Base-by-base conservation (phyloP, 2,797 vertebrate species). In the Chaunax sp. region DNA sequence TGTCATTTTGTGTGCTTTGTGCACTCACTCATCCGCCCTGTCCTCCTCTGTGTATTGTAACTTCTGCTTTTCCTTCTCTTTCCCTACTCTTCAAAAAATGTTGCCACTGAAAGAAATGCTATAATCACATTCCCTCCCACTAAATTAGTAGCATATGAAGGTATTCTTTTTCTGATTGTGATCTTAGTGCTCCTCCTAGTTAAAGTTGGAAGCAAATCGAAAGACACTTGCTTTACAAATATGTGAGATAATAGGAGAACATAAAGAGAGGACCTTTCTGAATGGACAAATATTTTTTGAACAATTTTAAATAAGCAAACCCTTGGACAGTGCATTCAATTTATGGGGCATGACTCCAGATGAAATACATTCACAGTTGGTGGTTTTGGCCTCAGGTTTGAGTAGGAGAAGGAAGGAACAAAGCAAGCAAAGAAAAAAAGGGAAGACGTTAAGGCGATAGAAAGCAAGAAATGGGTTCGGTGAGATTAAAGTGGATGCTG, bases 401-500 rank as follows among this genome's bases (percentile, higher is more conserved):
- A 66, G 61, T 45, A 35, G 18, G 9, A 64, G 13, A 64, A 61
- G 22, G 18, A 28, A 47, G 10, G 15, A 47, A 37, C 13, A 37
- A 14, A 23, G 23, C n/a, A 25, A 15, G 3, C 3, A 30, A 15
- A 50, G 2, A 26, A 18, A 61, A 1, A 41, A 16, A 11, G 6
- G 25, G 16, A 41, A 20, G n/a, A n/a, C n/a, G 43, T 20, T 52
- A 53, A 61, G 25, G 37, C 35, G 7, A 50, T 16, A 35, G 10
- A 53, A 40, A 54, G 35, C 57, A 51, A 64, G 15, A 25, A 38
- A 15, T 18, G 18, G 37, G n/a, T 28, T 51, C 3, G 19, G 14
- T 28, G 6, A 18, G 33, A 44, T 70, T 64, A 57, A 30, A 77
- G 68, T 65, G 54, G 45, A 73, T 64, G 53, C 51, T 63, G 52